Percentiles rank a stretch among this genome's conserved stretches.
phyloP scores from a whole-genome alignment of 2,797 vertebrate genomes.

The Scyliorhinus canicula region DNA sequence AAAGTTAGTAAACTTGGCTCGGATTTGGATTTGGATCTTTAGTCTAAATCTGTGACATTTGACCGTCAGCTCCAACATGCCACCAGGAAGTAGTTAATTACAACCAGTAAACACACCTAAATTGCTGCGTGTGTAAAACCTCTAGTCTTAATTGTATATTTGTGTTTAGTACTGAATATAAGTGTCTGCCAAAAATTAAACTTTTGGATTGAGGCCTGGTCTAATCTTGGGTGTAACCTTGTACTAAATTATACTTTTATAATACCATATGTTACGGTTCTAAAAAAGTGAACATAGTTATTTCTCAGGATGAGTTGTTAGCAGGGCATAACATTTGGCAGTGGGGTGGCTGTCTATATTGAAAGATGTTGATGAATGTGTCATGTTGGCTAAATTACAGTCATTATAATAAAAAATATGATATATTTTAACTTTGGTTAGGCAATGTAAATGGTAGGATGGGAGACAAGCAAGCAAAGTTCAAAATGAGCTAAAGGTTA shows the following conservation, averaged over 20 bases:
- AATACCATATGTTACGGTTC: neutral
- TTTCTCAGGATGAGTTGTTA: neutral
- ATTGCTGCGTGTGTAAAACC: slow-evolving; percentile 7
- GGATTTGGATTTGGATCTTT: neutral
- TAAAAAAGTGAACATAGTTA: neutral
- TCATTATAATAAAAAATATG: neutral
- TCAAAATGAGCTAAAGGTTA: neutral
- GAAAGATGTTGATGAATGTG: neutral
- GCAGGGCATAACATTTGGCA: neutral
- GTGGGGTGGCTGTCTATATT: neutral
- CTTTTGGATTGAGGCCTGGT: neutral
- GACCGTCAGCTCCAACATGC: neutral
- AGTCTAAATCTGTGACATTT: neutral
- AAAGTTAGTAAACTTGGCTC: neutral
- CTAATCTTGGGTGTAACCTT: neutral
- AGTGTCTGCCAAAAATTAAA: neutral
- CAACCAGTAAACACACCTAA: neutral
- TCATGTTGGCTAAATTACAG: slow-evolving; percentile 2
- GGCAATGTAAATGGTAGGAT: neutral
- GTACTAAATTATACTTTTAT: neutral
- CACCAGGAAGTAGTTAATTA: neutral
- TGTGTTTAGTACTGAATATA: neutral
- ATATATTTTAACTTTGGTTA: neutral
- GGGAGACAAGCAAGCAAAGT: neutral
- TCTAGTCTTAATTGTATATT: neutral